Base-by-base conservation (phyloP, 2,797 vertebrate species). In the Spinibarbus caldwelli region DNA sequence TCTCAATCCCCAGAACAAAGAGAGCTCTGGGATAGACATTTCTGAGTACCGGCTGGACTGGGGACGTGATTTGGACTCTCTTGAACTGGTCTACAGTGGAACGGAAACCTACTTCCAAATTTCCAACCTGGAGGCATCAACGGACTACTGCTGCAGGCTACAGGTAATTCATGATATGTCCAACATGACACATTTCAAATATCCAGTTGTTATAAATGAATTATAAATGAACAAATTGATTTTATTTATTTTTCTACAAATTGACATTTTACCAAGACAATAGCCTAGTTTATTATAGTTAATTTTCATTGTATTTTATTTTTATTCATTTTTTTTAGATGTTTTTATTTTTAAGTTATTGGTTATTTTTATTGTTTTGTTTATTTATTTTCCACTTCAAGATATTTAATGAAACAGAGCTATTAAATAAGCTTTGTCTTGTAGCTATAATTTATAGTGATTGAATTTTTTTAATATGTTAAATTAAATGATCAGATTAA, bases 1-100 rank as follows among this genome's bases (percentile, higher is more conserved):
- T 85, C 82, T 87, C 49, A 45, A 78, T 84, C 38, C 78, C n/a
- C 94, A 99, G 98, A 97, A 96, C 94, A 97, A 97, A 0, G 97
- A 98, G 88, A 96, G 96, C 89, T 97, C 96, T 26, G 97, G 97
- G 64, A 95, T 96, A 2, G 98, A 99, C 91, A 96, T 99, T 93
- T 98, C 97, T 0, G 97, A 97, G 90, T 99, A 98, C 93, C 96
- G 96, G 88, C 92, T 99, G 93, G 97, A 98, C 91, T 99, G 98
- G 98, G 97, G 96, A 86, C 95, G 95, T 85, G 96, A 97, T 81
- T 94, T 95, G 7, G 96, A 97, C 2, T 95, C 96, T 83, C 95
- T 98, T 92, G 97, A 98, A 90, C 93, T 97, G 29, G 92, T 96
- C 45, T 99, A 99, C 88, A 96, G 90, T 0, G 98, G 98, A 64